Base-by-base conservation (phyloP, 2,113 vertebrate genomes). In the Odocoileus hemionus region DNA sequence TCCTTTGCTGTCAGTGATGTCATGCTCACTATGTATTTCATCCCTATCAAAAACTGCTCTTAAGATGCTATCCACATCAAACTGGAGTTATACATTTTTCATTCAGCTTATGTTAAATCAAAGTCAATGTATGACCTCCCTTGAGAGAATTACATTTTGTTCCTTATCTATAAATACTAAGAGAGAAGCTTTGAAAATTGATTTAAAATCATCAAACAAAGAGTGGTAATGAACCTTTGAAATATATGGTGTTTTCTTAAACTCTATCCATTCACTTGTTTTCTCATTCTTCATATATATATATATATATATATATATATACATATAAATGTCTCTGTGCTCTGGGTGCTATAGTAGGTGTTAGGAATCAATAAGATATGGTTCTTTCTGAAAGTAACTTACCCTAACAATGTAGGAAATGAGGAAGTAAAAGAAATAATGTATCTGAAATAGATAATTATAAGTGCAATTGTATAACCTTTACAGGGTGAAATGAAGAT, bases 21-120 rank as follows among this genome's bases (percentile, higher is more conserved):
- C n/a, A 33, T 9, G 6, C 9, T 97, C 23, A 86, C 23, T 54
- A 60, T 6, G 11, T 57, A 76, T 84, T 89, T 89, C 17, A 47
- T 17, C 26, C 25, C 6, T 86, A 30, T 76, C 33, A 79, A 74
- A 86, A 64, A 50, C 79, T 61, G 2, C 17, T 67, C 39, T 76
- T 87, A 60, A 89, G 47, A 55, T 83, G 6, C 16, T 87, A 3
- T 57, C 52, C 33, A 25, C 45, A 21, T 30, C 85, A 55, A 70
- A 26, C 25, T 79, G 9, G 33, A 47, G 25, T 43, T 39, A 39
- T 1, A 23, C 33, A 86, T 61, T 88, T 80, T 85, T 57, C 25
- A 83, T 47, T 93, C 33, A 8, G 21, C 64, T 90, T 89, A 88
- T 88, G 97, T 97, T 91, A 83, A 94, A 57, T 95, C 74, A 76